Evolutionary conservation across 2,888 invertebrate genomes (phyloP), one percentile per base, ranked within the genome.

Genomic region (Ariolimax columbianus): DNA sequence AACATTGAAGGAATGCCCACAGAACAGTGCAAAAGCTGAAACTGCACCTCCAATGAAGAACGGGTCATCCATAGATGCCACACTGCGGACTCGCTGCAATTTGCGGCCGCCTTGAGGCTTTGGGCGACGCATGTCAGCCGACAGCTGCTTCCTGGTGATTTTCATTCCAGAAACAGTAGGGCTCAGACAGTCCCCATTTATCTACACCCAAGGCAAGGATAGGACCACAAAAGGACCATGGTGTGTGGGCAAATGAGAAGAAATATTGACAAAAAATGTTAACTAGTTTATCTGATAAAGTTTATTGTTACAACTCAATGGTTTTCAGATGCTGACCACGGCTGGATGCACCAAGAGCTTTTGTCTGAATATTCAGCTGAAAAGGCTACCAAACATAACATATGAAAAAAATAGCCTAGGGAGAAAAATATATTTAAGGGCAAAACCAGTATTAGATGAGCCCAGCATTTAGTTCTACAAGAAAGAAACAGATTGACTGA

Each of bases 81-180:
- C 91, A 88, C 92, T 93, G 90, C 91, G 92, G 66, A 91, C 91
- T 90, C 93, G 93, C 91, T 92, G 91, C 87, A 93, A 89, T 91
- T 92, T 93, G 88, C 88, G 86, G 96, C 97, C 97, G 96, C 97
- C 98, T 97, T 98, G 98, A 95, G 97, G 97, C 96, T 96, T 82
- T 93, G 93, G 84, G 91, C 92, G 82, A 91, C 91, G 91, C 91
- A 90, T 91, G 94, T 94, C 92, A 95, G 94, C 89, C n/a, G 81
- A 85, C 36, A 91, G 91, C 89, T 91, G 92, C 86, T 91, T 90
- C 85, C 90, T 91, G 78, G 84, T 51, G 63, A 73, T 82, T 72
- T 79, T 77, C 30, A 82, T 79, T 33, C 63, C 77, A 33, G 83
- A 47, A 14, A 82, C 59, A 63, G 96, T 95, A 90, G 96, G 96